A percentile compares a stretch with the other conserved stretches of the same genome.
These are phyloP conservation scores for Agonum fuliginosum DNA, from an alignment of 2,888 invertebrate genomes.

Conservation along the genomic window DNA sequence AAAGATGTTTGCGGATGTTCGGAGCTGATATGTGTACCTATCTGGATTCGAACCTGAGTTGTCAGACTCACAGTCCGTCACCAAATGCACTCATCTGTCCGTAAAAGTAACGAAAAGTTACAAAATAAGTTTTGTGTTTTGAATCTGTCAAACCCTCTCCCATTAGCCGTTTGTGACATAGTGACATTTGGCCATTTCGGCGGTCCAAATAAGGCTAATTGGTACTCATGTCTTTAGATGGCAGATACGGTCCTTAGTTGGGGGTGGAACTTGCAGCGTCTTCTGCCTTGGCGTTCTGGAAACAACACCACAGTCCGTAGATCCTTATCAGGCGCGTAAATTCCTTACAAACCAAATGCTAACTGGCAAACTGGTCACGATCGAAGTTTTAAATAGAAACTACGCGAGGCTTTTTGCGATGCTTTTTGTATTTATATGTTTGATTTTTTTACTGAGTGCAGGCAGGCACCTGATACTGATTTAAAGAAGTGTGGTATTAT, in stretches of 20 bases:
- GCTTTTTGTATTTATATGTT: constrained; percentile 6
- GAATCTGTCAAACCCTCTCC: no score
- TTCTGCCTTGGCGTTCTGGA: constrained; percentile 23
- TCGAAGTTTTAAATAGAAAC: constrained; percentile 19
- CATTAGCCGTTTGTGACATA: no score
- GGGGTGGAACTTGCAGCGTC: constrained; percentile 3
- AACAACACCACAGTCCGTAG: constrained; percentile 52
- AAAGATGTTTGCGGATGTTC: no score
- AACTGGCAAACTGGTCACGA: constrained; percentile 44
- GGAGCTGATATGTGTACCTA: no score
- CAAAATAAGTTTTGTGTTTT: no score
- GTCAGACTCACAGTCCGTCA: no score
- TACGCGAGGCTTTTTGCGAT: background rate
- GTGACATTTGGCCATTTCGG: constrained; percentile 18
- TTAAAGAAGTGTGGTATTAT: no score
- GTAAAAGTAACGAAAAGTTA: no score
- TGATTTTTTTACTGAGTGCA: constrained; percentile 1
- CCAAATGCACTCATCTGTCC: no score
- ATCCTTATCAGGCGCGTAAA: constrained; percentile 55
- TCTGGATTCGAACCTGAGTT: no score
- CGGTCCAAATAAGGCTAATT: constrained; percentile 55
- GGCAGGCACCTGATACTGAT: constrained; percentile 9
- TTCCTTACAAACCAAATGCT: constrained; percentile 43
- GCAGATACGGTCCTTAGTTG: constrained; percentile 23
- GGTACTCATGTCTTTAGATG: constrained; percentile 48